A percentile compares a stretch with the other conserved stretches of the same genome.
Conservation (phyloP, 1,140 invertebrate genomes). For the Luehdorfia chinensis region DNA sequence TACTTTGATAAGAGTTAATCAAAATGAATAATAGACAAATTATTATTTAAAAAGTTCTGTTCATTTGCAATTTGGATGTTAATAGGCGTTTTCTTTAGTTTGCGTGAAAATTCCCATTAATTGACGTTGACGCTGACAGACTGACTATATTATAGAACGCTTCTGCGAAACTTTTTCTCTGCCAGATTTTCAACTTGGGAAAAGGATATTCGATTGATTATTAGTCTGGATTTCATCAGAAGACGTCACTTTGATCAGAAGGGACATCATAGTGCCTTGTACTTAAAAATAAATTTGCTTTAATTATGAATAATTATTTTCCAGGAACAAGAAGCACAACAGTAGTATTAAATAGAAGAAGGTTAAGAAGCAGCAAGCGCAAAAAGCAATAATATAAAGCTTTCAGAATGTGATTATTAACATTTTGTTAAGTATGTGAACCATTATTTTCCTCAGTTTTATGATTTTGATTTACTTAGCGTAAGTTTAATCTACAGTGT, state of each 20-base stretch:
- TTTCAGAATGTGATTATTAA: background rate
- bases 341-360: constrained; percentile 38
- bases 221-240: background rate
- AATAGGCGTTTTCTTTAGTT: too few relatives aligned
- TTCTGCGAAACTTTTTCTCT: too few relatives aligned
- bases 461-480: background rate
- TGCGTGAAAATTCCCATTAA: too few relatives aligned
- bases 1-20: too few relatives aligned
- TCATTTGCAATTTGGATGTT: too few relatives aligned
- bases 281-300: background rate
- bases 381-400: constrained; percentile 25
- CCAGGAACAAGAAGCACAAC: constrained; percentile 31
- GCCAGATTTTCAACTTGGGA: too few relatives aligned
- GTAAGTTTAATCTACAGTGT: background rate
- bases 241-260: too few relatives aligned
- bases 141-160: too few relatives aligned
- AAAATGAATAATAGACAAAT: too few relatives aligned
- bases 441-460: background rate
- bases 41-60: too few relatives aligned
- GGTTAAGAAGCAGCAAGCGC: constrained; percentile 51
- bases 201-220: too few relatives aligned
- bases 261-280: background rate
- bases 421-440: background rate
- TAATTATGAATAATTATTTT: constrained; percentile 19
- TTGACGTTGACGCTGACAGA: too few relatives aligned